phyloP scores from a whole-genome alignment of 2,888 invertebrate species.

The Sarcophaga subvicina region DNA sequence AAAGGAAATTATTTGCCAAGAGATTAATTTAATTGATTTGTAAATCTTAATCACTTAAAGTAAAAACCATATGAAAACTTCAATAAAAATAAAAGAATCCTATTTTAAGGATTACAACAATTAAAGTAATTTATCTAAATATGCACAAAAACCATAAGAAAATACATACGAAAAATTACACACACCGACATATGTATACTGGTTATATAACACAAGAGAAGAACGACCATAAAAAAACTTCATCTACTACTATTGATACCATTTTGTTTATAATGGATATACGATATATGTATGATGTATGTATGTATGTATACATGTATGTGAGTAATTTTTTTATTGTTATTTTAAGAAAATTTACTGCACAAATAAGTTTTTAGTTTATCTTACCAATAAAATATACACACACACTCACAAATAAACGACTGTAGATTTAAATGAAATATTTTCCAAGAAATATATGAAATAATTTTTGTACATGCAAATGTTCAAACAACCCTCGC shows the following conservation, averaged over 20 bases:
- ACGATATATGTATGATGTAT: neutral
- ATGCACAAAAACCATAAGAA: neutral
- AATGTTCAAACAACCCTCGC: neutral
- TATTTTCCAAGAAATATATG: too few species aligned
- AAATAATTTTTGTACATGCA: neutral
- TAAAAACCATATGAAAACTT: neutral
- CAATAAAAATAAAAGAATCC: neutral
- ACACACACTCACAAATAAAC: too few species aligned
- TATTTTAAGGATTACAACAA: neutral
- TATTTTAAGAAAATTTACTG: too few species aligned
- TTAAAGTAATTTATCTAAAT: neutral
- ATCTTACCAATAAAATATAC: too few species aligned
- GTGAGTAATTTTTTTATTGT: too few species aligned
- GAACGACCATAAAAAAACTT: too few species aligned
- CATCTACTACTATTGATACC: too few species aligned
- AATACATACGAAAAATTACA: neutral
- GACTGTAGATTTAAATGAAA: too few species aligned
- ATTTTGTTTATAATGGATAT: neutral
- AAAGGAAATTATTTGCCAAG: constrained; percentile 10
- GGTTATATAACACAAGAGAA: too few species aligned
- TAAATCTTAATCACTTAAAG: constrained; percentile 34
- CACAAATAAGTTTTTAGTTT: too few species aligned
- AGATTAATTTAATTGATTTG: constrained; percentile 40
- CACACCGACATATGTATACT: too few species aligned
- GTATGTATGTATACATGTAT: neutral